phyloP scores from a whole-genome alignment of 2,113 vertebrate genomes.

The Dipodomys ordii region DNA sequence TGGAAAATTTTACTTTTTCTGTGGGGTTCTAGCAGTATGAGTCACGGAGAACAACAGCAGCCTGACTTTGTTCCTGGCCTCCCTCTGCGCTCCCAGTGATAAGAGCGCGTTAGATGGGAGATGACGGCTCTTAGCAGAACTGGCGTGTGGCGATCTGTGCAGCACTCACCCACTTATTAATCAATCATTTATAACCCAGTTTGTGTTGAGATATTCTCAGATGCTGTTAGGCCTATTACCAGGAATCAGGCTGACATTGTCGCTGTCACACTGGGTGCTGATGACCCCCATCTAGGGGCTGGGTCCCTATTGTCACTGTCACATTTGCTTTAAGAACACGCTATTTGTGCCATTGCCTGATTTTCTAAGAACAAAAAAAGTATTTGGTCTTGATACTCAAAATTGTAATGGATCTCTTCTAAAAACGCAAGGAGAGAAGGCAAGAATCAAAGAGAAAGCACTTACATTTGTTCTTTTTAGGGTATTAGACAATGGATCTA shows the following conservation, averaged over 20 bases:
- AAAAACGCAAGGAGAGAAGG: conserved; percentile 30
- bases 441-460: neutral
- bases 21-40: neutral
- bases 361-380: conserved; percentile 56
- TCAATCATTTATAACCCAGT: conserved; percentile 70
- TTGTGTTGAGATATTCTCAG: conserved; percentile 73
- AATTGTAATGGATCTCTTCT: neutral
- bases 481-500: neutral
- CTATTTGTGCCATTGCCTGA: conserved; percentile 70
- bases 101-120: neutral
- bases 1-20: neutral
- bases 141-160: accelerated
- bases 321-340: conserved; percentile 78
- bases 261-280: conserved; percentile 72
- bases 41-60: neutral
- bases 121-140: neutral
- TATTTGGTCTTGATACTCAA: conserved; percentile 45
- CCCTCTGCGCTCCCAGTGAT: neutral
- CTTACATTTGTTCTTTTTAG: neutral
- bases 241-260: conserved; percentile 37
- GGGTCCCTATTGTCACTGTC: conserved; percentile 64
- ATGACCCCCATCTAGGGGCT: conserved; percentile 67
- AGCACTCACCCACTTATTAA: conserved; percentile 36
- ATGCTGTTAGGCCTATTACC: conserved; percentile 68
- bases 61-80: neutral